These are phyloP conservation scores for Temnothorax unifasciatus DNA, from an alignment of 2,888 invertebrate genomes.

Conservation along the genomic window DNA sequence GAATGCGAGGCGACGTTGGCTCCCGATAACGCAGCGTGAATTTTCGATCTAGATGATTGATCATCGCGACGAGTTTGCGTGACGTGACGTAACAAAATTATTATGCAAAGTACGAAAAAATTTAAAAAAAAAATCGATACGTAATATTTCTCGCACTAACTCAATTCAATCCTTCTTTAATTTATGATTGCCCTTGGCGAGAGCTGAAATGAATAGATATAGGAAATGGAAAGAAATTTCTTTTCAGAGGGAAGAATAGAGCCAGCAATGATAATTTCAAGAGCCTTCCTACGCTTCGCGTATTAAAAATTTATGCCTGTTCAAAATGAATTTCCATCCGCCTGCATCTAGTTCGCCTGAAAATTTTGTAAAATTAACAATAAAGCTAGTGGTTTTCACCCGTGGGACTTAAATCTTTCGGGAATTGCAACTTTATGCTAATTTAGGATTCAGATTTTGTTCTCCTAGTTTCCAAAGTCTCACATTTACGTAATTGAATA, in stretches of 20 bases:
- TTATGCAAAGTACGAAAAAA: conserved; percentile 8
- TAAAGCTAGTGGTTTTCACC: background rate
- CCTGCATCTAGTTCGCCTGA: background rate
- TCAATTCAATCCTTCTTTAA: background rate
- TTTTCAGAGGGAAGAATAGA: background rate
- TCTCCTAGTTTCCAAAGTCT: conserved; percentile 31
- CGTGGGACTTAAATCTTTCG: conserved; percentile 12
- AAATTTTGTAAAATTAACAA: conserved; percentile 10
- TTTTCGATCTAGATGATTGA: conserved; percentile 17
- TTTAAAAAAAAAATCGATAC: conserved; percentile 10
- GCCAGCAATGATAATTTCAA: background rate
- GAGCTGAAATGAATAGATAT: background rate
- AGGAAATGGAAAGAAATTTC: background rate
- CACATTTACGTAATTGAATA: conserved; percentile 45
- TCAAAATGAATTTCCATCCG: background rate
- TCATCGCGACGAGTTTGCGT: conserved; percentile 6
- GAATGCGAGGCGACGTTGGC: background rate
- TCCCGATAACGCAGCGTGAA: background rate
- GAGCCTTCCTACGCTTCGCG: too few species aligned
- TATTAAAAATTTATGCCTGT: background rate
- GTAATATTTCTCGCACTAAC: background rate
- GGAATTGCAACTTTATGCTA: conserved; percentile 36
- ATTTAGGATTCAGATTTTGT: conserved; percentile 27
- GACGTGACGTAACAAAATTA: conserved; percentile 26
- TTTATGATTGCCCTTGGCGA: conserved; percentile 4